A percentile compares a stretch with the other conserved stretches of the same genome.
Evolutionary conservation across 2,113 vertebrate species (phyloP).

Genomic region (Hypanus sabinus): DNA sequence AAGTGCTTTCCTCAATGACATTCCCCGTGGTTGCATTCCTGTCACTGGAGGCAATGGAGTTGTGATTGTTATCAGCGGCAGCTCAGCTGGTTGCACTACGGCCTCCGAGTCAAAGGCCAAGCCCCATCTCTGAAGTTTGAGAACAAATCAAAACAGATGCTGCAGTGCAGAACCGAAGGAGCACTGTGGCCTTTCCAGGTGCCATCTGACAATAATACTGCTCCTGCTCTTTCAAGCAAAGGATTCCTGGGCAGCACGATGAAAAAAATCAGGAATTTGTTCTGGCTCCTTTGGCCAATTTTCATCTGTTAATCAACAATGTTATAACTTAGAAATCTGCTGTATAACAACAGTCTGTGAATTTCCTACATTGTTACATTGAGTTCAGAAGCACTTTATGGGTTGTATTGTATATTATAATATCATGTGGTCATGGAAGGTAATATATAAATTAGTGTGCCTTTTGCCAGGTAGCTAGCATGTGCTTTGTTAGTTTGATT

Average conservation of each 20-base stretch:
- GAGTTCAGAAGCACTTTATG: too few species aligned
- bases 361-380: too few species aligned
- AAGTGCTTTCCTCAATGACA: background rate
- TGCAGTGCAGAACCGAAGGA: background rate
- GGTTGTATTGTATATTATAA: too few species aligned
- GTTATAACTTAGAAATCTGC: too few species aligned
- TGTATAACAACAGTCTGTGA: too few species aligned
- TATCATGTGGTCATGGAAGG: too few species aligned
- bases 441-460: too few species aligned
- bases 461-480: background rate
- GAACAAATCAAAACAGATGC: background rate
- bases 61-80: background rate
- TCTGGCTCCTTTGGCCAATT: background rate
- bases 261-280: background rate
- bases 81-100: background rate
- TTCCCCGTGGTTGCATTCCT: background rate
- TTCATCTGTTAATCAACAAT: background rate
- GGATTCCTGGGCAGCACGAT: too few species aligned
- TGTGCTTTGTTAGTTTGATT: background rate
- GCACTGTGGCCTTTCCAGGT: background rate
- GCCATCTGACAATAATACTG: background rate
- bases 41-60: background rate
- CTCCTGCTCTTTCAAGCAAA: background rate
- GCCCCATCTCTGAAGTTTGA: background rate
- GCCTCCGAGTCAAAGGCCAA: background rate